A percentile compares a stretch with the other conserved stretches of the same genome.
Conservation (phyloP, 1,140 invertebrate species). For the Phthorimaea operculella region DNA sequence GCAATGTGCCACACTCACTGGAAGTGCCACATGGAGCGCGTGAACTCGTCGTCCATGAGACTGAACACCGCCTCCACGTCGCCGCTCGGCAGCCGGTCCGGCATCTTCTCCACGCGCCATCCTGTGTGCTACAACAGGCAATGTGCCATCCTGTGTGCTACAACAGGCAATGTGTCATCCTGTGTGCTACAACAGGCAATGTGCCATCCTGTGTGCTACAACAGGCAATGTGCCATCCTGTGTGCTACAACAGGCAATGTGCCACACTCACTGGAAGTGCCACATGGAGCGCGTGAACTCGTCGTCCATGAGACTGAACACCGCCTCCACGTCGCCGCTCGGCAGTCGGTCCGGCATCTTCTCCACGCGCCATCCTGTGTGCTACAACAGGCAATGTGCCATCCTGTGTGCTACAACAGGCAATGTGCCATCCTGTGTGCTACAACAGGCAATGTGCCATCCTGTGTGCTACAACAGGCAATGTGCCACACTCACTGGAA, state of each 20-base stretch:
- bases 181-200: too few species aligned
- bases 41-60: constrained; percentile 92
- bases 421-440: too few species aligned
- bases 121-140: too few species aligned
- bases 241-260: too few species aligned
- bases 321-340: constrained; percentile 90
- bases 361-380: constrained; percentile 92
- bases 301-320: constrained; percentile 91
- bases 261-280: constrained; percentile 84
- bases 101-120: constrained; percentile 90
- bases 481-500: constrained; percentile 79
- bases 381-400: too few species aligned
- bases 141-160: too few species aligned
- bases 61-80: constrained; percentile 93
- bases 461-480: too few species aligned
- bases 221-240: too few species aligned
- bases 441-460: too few species aligned
- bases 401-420: too few species aligned
- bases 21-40: constrained; percentile 94
- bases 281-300: constrained; percentile 94
- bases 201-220: too few species aligned
- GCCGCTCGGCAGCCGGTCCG: constrained; percentile 85
- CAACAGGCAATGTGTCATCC: too few species aligned
- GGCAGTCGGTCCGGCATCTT: constrained; percentile 85
- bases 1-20: constrained; percentile 69